Percentiles rank a stretch among this genome's conserved stretches.
These are phyloP conservation scores for Gymnorhina tibicen DNA, from an alignment of 2,113 vertebrate species.

Conservation along the genomic window DNA sequence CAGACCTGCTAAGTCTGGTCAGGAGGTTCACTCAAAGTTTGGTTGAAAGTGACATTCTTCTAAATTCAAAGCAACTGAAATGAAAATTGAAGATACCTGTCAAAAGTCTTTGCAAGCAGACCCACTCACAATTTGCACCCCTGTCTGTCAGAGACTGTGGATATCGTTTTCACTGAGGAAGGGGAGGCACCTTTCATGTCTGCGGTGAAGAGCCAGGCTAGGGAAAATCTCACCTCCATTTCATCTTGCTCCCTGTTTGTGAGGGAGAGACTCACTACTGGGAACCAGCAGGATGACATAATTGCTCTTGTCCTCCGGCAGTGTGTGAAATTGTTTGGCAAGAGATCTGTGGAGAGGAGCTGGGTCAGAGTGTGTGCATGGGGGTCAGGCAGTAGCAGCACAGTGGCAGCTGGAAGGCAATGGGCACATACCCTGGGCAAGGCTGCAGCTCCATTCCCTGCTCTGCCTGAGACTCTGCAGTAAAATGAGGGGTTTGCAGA, in stretches of 20 bases:
- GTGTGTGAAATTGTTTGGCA: not conserved
- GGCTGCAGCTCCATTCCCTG: not conserved
- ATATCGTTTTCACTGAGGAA: not conserved
- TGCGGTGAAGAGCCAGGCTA: fast-evolving
- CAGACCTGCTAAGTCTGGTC: not conserved
- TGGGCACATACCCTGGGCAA: not conserved
- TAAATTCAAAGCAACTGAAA: not conserved
- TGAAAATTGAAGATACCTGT: not conserved
- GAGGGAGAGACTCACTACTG: not conserved
- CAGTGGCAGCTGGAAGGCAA: not conserved
- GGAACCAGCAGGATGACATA: not conserved
- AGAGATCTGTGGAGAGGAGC: not conserved
- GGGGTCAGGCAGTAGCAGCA: not conserved
- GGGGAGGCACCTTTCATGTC: not conserved
- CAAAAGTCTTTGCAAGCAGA: not conserved
- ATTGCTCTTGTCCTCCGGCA: not conserved
- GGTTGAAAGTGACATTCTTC: not conserved
- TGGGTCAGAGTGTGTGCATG: not conserved
- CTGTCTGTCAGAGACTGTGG: not conserved
- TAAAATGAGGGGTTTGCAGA: not conserved
- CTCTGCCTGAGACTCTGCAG: not conserved
- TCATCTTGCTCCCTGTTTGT: not conserved
- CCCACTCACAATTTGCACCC: not conserved
- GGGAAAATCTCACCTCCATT: not conserved
- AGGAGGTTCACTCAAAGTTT: not conserved